Percentiles rank a stretch among this genome's conserved stretches.
These are phyloP conservation scores for Morelia viridis DNA, from an alignment of 2,797 vertebrate species.

Conservation along the genomic window DNA sequence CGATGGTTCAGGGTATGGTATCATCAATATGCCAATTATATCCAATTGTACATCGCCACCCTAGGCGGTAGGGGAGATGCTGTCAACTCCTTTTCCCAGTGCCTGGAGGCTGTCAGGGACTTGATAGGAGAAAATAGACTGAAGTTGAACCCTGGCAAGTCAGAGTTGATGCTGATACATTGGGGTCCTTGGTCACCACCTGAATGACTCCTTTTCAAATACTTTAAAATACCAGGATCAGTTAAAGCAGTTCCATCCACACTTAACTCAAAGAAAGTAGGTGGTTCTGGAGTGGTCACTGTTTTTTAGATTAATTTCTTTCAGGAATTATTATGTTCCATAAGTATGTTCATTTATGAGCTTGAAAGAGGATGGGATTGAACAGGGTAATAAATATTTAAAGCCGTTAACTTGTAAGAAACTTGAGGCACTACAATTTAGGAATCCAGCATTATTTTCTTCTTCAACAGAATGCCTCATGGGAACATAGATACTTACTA, in stretches of 20 bases:
- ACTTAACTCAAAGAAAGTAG: background rate
- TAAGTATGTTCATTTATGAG: background rate
- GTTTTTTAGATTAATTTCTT: background rate
- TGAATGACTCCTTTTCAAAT: background rate
- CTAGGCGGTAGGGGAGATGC: background rate
- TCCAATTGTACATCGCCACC: background rate
- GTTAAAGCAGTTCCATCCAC: background rate
- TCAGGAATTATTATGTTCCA: background rate
- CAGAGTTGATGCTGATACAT: background rate
- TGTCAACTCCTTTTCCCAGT: background rate
- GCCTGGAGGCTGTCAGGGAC: background rate
- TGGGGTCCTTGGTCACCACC: background rate
- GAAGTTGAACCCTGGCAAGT: background rate
- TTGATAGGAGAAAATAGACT: background rate
- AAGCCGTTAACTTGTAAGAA: background rate
- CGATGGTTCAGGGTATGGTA: background rate
- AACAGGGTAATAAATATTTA: background rate
- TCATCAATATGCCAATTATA: background rate
- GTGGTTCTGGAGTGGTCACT: background rate
- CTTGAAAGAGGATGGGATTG: background rate
- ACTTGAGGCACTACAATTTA: background rate
- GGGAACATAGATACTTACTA: background rate
- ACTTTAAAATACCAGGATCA: background rate
- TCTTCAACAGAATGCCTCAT: background rate
- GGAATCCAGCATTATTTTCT: background rate